These are phyloP conservation scores for Drosophila longiperda DNA, from an alignment of 2,888 invertebrate genomes.

Conservation along the genomic window DNA sequence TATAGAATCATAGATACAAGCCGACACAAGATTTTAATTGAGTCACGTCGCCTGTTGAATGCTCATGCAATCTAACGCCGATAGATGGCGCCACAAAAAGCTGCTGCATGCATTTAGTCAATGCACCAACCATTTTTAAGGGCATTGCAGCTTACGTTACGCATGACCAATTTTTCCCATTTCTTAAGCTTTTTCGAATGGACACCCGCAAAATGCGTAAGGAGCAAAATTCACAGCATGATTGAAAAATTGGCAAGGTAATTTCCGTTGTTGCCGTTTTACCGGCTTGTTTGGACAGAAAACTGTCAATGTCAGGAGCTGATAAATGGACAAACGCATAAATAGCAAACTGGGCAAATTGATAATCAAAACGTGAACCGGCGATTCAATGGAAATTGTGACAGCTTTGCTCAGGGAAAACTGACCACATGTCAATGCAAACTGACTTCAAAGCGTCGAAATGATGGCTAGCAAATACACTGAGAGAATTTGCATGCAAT, in stretches of 20 bases:
- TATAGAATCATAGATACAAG: neutral
- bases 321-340: slow-evolving; percentile 27
- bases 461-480: slow-evolving; percentile 43
- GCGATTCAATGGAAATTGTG: slow-evolving; percentile 18
- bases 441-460: slow-evolving; percentile 72
- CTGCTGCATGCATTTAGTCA: slow-evolving; percentile 6
- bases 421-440: slow-evolving; percentile 75
- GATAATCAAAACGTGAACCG: slow-evolving; percentile 34
- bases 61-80: neutral
- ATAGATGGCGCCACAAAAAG: slow-evolving; percentile 34
- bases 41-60: slow-evolving; percentile 34
- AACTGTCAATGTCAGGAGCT: slow-evolving; percentile 41
- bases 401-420: slow-evolving; percentile 59
- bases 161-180: neutral
- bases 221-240: slow-evolving; percentile 52
- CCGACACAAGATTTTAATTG: neutral
- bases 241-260: slow-evolving; percentile 60
- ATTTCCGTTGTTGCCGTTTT: slow-evolving; percentile 36
- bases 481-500: neutral
- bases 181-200: neutral
- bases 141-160: slow-evolving; percentile 1
- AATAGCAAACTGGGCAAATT: slow-evolving; percentile 22
- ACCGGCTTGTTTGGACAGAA: slow-evolving; percentile 18
- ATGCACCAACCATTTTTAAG: slow-evolving; percentile 7
- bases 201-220: slow-evolving; percentile 46